phyloP scores from a whole-genome alignment of 2,113 vertebrate species.

The Vidua macroura region DNA sequence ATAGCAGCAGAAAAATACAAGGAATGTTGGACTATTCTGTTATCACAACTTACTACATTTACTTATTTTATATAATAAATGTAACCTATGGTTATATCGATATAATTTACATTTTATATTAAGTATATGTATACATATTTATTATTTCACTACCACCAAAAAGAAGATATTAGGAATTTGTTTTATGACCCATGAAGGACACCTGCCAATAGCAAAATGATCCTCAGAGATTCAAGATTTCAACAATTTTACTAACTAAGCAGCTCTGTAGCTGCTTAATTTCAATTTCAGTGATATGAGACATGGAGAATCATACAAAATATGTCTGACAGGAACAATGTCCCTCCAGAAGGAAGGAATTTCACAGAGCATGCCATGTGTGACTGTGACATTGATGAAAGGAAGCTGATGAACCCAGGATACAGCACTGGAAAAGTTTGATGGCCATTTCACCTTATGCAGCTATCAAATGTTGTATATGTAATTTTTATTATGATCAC shows the following conservation, averaged over 20 bases:
- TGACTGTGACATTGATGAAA: background rate
- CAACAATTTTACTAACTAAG: background rate
- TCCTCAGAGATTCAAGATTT: background rate
- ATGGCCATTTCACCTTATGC: background rate
- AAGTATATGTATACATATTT: background rate
- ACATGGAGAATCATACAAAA: background rate
- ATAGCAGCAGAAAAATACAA: background rate
- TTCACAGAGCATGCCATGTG: background rate
- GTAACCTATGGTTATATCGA: background rate
- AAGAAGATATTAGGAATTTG: background rate
- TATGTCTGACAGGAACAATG: background rate
- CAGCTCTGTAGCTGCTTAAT: background rate
- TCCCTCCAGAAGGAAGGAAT: conserved; percentile 4
- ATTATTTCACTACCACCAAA: background rate
- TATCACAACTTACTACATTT: background rate
- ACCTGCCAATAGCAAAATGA: background rate
- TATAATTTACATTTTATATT: background rate
- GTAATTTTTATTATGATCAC: conserved; percentile 31
- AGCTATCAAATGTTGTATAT: background rate
- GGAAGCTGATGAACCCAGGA: background rate
- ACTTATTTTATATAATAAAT: background rate
- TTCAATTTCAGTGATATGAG: background rate
- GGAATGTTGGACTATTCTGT: background rate
- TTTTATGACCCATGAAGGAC: background rate
- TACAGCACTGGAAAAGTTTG: background rate